Evolutionary conservation across 2,113 vertebrate species (phyloP), one percentile per base, ranked within the genome.

Genomic region (Phalacrocorax brasilianus): DNA sequence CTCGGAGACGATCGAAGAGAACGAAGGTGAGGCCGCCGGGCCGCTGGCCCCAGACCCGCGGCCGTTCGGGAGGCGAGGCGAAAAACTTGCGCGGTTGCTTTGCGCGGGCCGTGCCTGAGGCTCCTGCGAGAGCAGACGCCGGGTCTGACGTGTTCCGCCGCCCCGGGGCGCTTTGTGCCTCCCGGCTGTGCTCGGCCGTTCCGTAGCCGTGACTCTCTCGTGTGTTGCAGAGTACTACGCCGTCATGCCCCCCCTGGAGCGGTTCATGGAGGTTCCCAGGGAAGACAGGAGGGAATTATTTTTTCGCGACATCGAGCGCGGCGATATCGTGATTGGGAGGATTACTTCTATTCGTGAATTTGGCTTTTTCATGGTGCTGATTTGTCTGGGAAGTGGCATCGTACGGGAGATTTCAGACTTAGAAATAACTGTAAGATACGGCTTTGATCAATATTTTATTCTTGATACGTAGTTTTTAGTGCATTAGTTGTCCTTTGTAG

Each of bases 291-390:
- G 99, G 84, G 98, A 99, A 45, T 94, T 99, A 49, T 98, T 99
- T 89, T 99, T 99, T 96, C 98, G 98, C 26, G 99, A 99, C 88
- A 96, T 99, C 22, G 99, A 99, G 44, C 98, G 97, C 59, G 99
- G 99, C 2, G 99, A 99, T 88, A 97, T 99, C 2, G 98, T 99
- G 62, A 99, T 99, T 35, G 99, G 99, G 74, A 98, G 98, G 93
- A 99, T 99, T 71, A 99, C 98, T 44, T 99, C 99, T 49, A 98
- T 99, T 56, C 97, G 99, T 52, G 99, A 99, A 89, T 99, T 99
- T 30, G 99, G 99, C 59, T 99, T 99, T 97, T 99, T 99, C 95
- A 98, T 99, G 95, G 99, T 98, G 73, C 97, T 99, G 86, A 98
- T 99, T 67, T 99, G 99, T 83, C 98, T 98, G 86, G 98, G 98